Percentiles rank a stretch among this genome's conserved stretches.
phyloP scores from a whole-genome alignment of 2,113 vertebrate species.

The Perca flavescens region DNA sequence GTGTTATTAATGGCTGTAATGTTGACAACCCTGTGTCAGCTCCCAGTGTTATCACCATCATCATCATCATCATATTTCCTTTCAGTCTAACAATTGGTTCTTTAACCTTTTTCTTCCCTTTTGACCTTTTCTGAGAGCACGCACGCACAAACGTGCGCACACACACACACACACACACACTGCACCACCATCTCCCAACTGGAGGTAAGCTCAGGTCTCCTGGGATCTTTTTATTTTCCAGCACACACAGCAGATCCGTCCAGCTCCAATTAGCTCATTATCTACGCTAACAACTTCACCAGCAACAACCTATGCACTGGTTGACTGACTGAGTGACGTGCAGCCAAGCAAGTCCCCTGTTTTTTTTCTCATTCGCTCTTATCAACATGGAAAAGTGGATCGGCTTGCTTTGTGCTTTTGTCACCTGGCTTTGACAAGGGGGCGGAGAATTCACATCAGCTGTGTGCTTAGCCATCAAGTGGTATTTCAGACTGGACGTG shows the following conservation, averaged over 20 bases:
- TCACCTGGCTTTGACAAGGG: too few relatives aligned
- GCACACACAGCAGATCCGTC: slow-evolving; percentile 77
- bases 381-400: too few relatives aligned
- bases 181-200: slow-evolving; percentile 51
- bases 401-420: too few relatives aligned
- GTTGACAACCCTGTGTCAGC: neutral
- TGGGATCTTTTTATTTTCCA: slow-evolving; percentile 83
- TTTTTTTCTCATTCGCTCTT: too few relatives aligned
- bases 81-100: neutral
- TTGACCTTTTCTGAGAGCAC: slow-evolving; percentile 57
- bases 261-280: slow-evolving; percentile 80
- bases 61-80: neutral
- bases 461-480: too few relatives aligned
- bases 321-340: slow-evolving; percentile 51
- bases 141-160: neutral
- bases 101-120: slow-evolving; percentile 18
- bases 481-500: too few relatives aligned
- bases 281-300: slow-evolving; percentile 71
- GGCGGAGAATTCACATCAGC: too few relatives aligned
- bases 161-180: slow-evolving; percentile 3
- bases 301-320: slow-evolving; percentile 32
- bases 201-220: slow-evolving; percentile 64
- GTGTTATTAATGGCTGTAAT: neutral
- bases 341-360: too few relatives aligned
- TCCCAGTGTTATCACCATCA: neutral